Evolutionary conservation across 53 echinoderm and acorn worm species (phyloP).

Genomic region (Glandiceps talaboti): DNA sequence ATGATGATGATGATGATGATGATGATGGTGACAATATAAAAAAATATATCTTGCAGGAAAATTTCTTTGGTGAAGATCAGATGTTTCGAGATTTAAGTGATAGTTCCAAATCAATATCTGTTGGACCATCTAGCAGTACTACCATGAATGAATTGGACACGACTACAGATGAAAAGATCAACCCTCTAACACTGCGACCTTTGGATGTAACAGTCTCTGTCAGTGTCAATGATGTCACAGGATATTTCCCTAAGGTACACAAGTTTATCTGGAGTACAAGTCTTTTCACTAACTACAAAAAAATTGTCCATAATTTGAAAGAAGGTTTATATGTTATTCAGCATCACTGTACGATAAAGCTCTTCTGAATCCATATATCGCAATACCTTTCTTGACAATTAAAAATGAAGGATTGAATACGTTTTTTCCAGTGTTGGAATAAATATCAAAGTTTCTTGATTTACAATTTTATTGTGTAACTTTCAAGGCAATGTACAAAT

Average conservation of each 20-base stretch:
- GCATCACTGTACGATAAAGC: slow-evolving; percentile 6
- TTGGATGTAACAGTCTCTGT: slow-evolving; percentile 87
- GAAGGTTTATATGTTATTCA: background rate
- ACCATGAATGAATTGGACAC: slow-evolving; percentile 3
- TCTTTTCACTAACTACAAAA: background rate
- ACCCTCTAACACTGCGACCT: slow-evolving; percentile 65
- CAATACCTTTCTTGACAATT: too few species aligned
- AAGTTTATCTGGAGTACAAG: too few species aligned
- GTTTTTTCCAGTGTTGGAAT: too few species aligned
- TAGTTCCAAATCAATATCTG: slow-evolving; percentile 3
- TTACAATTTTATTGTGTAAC: too few species aligned
- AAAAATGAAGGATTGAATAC: too few species aligned
- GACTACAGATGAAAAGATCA: slow-evolving; percentile 30
- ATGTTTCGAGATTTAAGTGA: slow-evolving; percentile 46
- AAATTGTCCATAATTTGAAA: background rate
- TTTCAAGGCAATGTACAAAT: too few species aligned
- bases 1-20: too few species aligned
- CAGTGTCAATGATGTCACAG: slow-evolving; percentile 83
- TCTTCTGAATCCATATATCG: too few species aligned
- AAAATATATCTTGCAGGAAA: slow-evolving; percentile 32
- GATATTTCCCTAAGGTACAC: slow-evolving; percentile 65
- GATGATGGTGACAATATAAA: background rate
- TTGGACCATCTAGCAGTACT: background rate
- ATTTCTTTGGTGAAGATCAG: slow-evolving; percentile 74
- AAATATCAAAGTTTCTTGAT: too few species aligned